Base-by-base conservation (phyloP, 1,140 invertebrate genomes). In the Pseudomyrmex pallidus region DNA sequence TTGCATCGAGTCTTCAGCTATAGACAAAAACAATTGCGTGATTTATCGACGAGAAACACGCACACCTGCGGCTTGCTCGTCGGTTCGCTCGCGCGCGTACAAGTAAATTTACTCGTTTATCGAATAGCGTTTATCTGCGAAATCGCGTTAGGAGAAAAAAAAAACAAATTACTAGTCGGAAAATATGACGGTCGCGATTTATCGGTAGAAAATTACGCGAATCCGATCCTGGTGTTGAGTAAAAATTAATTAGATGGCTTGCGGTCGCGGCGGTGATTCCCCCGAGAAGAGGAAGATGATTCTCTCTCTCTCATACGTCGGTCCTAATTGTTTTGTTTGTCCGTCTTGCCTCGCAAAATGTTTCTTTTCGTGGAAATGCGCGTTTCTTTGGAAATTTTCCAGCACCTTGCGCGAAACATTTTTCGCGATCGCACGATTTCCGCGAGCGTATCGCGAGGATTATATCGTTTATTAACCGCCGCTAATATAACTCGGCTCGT, bases 281-380 rank as follows among this genome's bases (percentile, higher is more conserved):
- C 25, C 68, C 8, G 50, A 66, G 35, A 35, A 25, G 25, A 52
- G 62, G 7, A 78, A 68, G 5, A 13, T 13, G 0, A 4, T 46
- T 17, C 25, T 77, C 54, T 54, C n/a, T 15, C 15, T 10, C 2
- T 0, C 35, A 7, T 5, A 35, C 35, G 0, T 35, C 35, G 35
- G 20, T 48, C 20, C n/a, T 78, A 70, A 70, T 78, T 57, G 15
- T 59, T 78, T 35, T 78, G 62, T 78, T 78, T 78, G n/a, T 76
- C 15, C 63, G 15, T 17, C 13, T 52, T 46, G 25, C 2, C 25
- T 22, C 50, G 52, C 17, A 17, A 48, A 78, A 57, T 78, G 63
- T 68, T 67, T 4, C 35, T 35, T 67, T 68, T 56, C 9, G 8
- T 12, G 35, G 63, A 78, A 78, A 25, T 57, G 1, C 48, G 12